Conservation (phyloP, 2,113 vertebrate species). For the Eptesicus fuscus region DNA sequence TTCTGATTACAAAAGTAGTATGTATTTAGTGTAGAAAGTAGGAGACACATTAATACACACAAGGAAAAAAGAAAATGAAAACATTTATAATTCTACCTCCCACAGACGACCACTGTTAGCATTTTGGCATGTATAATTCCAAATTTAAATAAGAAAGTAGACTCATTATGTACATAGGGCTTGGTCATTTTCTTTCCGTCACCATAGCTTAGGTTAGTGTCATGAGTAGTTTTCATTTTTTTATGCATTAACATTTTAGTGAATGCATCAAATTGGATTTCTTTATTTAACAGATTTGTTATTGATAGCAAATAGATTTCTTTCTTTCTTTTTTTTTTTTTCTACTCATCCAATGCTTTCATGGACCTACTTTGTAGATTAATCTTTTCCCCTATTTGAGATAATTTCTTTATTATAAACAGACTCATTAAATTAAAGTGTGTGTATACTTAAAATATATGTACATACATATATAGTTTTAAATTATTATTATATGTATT, state of each 20-base stretch:
- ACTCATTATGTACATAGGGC: background rate
- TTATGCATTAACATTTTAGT: background rate
- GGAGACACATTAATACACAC: background rate
- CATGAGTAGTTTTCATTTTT: background rate
- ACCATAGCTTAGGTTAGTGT: background rate
- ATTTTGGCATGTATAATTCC: background rate
- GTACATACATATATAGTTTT: background rate
- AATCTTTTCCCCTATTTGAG: background rate
- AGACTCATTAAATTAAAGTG: background rate
- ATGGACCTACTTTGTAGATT: background rate
- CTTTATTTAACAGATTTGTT: background rate
- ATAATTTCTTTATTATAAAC: background rate
- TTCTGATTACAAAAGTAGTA: background rate
- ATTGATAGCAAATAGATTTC: background rate
- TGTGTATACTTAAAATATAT: background rate
- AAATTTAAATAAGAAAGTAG: background rate
- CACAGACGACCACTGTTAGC: background rate
- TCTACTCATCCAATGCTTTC: background rate
- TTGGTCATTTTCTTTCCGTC: background rate
- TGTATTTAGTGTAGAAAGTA: background rate
- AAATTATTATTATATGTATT: background rate
- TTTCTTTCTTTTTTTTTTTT: background rate
- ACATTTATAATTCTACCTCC: background rate
- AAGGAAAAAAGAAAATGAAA: background rate
- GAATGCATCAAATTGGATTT: background rate